Evolutionary conservation across 2,113 vertebrate species (phyloP).

Genomic region (Galbula dea): DNA sequence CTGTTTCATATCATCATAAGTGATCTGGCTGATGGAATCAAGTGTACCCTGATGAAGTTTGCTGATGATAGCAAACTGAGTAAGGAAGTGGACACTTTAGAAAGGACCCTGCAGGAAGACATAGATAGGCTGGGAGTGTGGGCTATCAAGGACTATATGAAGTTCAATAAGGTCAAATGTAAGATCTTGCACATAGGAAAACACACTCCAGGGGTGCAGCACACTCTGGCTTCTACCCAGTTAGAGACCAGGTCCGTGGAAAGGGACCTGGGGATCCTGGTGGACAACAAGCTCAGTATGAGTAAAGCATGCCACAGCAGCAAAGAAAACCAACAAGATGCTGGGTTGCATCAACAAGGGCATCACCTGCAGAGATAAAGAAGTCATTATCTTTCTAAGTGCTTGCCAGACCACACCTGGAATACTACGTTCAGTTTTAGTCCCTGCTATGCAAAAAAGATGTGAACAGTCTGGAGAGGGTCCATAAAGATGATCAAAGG

Average conservation of each 20-base stretch:
- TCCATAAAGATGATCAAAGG: background rate
- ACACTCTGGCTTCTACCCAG: background rate
- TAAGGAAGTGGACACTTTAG: no score
- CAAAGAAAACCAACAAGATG: background rate
- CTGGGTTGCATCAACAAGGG: background rate
- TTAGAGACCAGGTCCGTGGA: background rate
- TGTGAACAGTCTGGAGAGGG: background rate
- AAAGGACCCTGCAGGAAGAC: background rate
- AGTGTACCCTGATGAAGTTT: background rate
- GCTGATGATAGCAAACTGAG: background rate
- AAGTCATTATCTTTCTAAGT: background rate
- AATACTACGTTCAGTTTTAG: background rate
- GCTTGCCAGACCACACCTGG: background rate
- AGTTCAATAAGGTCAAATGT: background rate
- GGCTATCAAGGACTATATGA: background rate
- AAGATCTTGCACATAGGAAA: no score
- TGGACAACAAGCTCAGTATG: background rate
- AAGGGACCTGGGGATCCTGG: background rate
- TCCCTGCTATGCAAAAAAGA: background rate
- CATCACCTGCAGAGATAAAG: background rate
- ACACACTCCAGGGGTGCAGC: background rate
- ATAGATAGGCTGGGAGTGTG: background rate
- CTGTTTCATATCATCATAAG: background rate
- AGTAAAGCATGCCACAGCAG: background rate
- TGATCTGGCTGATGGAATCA: background rate